These are phyloP conservation scores for Atethmia centrago DNA, from an alignment of 2,888 invertebrate species.

Conservation along the genomic window DNA sequence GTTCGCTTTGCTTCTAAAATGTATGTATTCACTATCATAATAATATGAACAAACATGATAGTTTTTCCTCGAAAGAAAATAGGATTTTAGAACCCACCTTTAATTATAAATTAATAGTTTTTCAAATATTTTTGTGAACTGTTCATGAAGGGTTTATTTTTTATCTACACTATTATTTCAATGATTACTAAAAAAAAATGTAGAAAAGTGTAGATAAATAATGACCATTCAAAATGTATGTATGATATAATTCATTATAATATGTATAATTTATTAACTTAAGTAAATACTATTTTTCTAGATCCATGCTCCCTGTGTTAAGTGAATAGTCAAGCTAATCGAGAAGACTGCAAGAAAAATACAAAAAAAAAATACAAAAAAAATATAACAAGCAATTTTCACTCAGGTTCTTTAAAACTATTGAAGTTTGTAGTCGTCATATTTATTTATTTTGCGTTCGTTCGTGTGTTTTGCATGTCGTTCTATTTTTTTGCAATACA, in stretches of 20 bases:
- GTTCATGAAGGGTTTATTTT: slow-evolving; percentile 21
- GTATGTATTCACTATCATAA: slow-evolving; percentile 52
- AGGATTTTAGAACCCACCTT: slow-evolving; percentile 13
- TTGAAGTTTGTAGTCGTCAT: slow-evolving; percentile 81
- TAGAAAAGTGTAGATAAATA: slow-evolving; percentile 38
- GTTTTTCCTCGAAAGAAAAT: slow-evolving; percentile 9
- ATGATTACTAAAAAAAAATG: not conserved
- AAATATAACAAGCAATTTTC: slow-evolving; percentile 75
- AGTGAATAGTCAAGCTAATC: slow-evolving; percentile 92
- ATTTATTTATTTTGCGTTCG: slow-evolving; percentile 61
- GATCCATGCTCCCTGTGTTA: slow-evolving; percentile 96
- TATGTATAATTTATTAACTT: slow-evolving; percentile 45
- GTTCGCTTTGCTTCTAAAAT: slow-evolving; percentile 62
- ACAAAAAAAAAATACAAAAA: slow-evolving; percentile 70
- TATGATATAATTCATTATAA: not conserved
- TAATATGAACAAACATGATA: slow-evolving; percentile 21
- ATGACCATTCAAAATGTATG: slow-evolving; percentile 17
- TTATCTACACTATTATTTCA: slow-evolving; percentile 36
- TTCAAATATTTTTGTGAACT: slow-evolving; percentile 13
- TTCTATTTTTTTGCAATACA: slow-evolving; percentile 22
- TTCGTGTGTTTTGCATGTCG: slow-evolving; percentile 65
- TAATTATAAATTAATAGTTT: not conserved
- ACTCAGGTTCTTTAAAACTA: slow-evolving; percentile 84
- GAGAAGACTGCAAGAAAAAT: slow-evolving; percentile 88
- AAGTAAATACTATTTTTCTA: slow-evolving; percentile 83